Conservation (phyloP, 2,113 vertebrate genomes). For the Scomber colias region DNA sequence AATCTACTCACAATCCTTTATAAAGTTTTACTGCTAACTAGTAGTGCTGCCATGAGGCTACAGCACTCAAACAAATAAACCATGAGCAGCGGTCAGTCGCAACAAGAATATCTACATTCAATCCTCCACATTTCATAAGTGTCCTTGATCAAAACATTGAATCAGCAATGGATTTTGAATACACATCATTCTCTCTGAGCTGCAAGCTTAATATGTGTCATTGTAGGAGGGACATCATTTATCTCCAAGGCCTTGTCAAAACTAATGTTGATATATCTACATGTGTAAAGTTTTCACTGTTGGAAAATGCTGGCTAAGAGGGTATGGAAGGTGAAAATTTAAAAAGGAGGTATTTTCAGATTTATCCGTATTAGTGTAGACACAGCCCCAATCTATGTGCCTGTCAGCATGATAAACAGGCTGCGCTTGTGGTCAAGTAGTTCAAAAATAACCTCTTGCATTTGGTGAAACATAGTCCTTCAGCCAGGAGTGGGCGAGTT, state of each 20-base stretch:
- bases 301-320: slow-evolving; percentile 56
- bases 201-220: slow-evolving; percentile 18
- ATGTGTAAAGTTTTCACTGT: slow-evolving; percentile 30
- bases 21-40: neutral
- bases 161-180: slow-evolving; percentile 5
- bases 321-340: slow-evolving; percentile 47
- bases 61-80: slow-evolving; percentile 4
- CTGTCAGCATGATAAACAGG: slow-evolving; percentile 73
- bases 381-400: slow-evolving; percentile 48
- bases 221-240: slow-evolving; percentile 27
- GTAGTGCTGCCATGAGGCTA: slow-evolving; percentile 16
- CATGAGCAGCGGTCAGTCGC: slow-evolving; percentile 1
- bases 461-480: slow-evolving; percentile 46
- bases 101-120: slow-evolving; percentile 3
- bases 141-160: neutral
- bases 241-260: slow-evolving; percentile 36
- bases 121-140: neutral
- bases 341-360: slow-evolving; percentile 45
- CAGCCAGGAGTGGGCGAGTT: slow-evolving; percentile 38
- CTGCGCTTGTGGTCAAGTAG: slow-evolving; percentile 46
- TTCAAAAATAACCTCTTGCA: slow-evolving; percentile 59
- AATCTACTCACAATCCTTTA: too few relatives aligned
- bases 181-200: slow-evolving; percentile 7
- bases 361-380: slow-evolving; percentile 72
- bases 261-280: slow-evolving; percentile 56